Conservation (phyloP, 2,888 invertebrate species). For the Spisula solida region DNA sequence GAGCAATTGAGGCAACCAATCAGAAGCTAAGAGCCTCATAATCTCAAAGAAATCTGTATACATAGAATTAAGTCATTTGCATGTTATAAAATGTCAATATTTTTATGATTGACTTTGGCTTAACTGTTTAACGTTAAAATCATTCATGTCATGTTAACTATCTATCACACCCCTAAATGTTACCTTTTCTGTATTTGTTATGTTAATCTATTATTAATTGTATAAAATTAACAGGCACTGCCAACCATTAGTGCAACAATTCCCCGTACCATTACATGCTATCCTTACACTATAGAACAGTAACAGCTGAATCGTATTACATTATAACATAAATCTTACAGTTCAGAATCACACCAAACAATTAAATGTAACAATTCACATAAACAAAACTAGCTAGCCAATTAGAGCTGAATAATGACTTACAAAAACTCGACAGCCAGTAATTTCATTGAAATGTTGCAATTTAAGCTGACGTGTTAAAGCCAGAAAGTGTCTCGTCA, state of each 20-base stretch:
- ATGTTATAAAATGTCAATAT: too few relatives aligned
- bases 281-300: background rate
- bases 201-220: too few relatives aligned
- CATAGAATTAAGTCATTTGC: too few relatives aligned
- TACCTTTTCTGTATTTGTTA: too few relatives aligned
- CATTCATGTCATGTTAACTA: too few relatives aligned
- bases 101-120: too few relatives aligned
- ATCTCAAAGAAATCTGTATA: too few relatives aligned
- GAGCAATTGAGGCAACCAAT: background rate
- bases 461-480: background rate
- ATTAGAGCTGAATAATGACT: background rate
- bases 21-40: background rate
- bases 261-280: too few relatives aligned
- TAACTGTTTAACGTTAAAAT: too few relatives aligned
- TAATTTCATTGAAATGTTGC: conserved; percentile 17
- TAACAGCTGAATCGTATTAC: background rate
- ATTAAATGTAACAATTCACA: background rate
- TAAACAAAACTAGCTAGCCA: background rate
- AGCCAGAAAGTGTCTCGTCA: background rate
- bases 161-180: too few relatives aligned
- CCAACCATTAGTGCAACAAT: too few relatives aligned
- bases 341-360: background rate
- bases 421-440: conserved; percentile 2
- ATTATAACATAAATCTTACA: background rate
- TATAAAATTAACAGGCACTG: too few relatives aligned